Evolutionary conservation across 2,797 vertebrate species (phyloP).

Genomic region (Thaleichthys pacificus): DNA sequence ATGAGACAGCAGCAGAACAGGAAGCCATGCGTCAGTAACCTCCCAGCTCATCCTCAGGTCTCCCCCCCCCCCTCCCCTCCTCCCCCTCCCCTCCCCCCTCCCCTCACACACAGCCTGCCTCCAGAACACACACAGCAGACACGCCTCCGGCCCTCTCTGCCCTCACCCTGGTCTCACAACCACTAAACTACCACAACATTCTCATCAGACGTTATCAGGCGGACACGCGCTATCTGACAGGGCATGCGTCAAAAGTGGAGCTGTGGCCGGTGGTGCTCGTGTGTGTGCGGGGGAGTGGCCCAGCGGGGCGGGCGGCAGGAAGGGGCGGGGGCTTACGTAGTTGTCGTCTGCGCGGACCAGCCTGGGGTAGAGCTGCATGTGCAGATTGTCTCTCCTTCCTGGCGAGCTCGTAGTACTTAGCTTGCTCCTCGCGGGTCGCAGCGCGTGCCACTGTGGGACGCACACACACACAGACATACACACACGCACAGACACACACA

Average conservation of each 20-base stretch:
- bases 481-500: conserved; percentile 8
- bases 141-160: too few species aligned
- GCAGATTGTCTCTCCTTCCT: conserved; percentile 97
- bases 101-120: too few species aligned
- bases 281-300: background rate
- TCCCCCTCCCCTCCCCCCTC: too few species aligned
- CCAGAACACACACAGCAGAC: too few species aligned
- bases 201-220: background rate
- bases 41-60: too few species aligned
- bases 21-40: background rate
- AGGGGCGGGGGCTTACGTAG: conserved; percentile 82
- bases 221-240: background rate
- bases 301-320: background rate
- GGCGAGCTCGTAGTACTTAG: conserved; percentile 98
- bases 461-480: conserved; percentile 17
- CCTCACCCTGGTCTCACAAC: background rate
- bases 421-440: conserved; percentile 95
- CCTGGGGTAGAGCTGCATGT: conserved; percentile 97
- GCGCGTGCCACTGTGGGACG: conserved; percentile 89
- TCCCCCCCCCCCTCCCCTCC: too few species aligned
- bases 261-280: background rate
- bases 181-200: background rate
- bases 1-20: background rate
- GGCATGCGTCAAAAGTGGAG: conserved; percentile 1
- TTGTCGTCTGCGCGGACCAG: conserved; percentile 98